Evolutionary conservation across 23 tunicate species (phyloP).

Genomic region (Clavelina lepadiformis): DNA sequence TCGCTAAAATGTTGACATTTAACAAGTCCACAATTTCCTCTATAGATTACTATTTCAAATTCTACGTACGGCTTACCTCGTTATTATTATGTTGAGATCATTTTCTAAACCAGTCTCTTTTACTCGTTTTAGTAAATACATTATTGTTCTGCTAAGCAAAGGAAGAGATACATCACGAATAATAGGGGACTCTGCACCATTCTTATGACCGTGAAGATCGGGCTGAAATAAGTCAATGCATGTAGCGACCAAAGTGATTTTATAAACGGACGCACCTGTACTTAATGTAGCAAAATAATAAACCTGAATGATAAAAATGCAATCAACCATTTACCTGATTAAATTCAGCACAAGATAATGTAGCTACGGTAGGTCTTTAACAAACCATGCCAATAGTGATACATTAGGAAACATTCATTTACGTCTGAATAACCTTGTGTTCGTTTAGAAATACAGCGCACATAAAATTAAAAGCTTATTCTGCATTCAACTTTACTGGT

Average conservation of each 20-base stretch:
- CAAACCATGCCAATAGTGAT: too few relatives aligned
- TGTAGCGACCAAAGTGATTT: too few relatives aligned
- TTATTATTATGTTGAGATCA: constrained; percentile 37
- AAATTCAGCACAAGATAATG: too few relatives aligned
- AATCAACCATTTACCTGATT: background rate
- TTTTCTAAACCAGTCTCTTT: constrained; percentile 23
- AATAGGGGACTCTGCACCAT: constrained; percentile 28
- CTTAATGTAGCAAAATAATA: too few relatives aligned
- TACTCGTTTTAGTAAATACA: constrained; percentile 25
- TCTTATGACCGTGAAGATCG: constrained; percentile 30
- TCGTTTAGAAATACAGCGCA: too few relatives aligned
- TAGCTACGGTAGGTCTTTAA: too few relatives aligned
- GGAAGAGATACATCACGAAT: constrained; percentile 31
- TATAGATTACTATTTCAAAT: background rate
- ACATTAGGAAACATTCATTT: too few relatives aligned
- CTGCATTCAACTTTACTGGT: too few relatives aligned
- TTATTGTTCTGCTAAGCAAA: constrained; percentile 40
- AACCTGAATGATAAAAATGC: constrained; percentile 28
- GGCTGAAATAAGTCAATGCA: constrained; percentile 36
- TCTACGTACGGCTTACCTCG: constrained; percentile 22
- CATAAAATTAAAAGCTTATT: too few relatives aligned
- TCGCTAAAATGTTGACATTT: constrained; percentile 10
- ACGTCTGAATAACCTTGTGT: too few relatives aligned
- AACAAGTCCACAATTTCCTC: background rate
- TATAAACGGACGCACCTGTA: too few relatives aligned